phyloP scores from a whole-genome alignment of 2,888 invertebrate genomes.

The Aphidius colemani region DNA sequence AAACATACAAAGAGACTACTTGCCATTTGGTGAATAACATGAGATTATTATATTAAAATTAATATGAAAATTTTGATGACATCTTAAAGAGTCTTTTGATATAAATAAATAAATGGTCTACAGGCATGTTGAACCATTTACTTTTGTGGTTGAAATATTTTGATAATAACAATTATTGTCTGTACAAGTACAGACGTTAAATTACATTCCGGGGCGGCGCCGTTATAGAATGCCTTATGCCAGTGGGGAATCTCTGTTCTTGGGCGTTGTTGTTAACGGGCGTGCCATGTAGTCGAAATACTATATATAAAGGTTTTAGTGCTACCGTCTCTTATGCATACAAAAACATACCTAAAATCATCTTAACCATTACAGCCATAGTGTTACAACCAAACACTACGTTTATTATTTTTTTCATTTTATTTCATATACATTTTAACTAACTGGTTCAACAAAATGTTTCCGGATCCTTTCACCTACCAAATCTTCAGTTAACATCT shows the following conservation, averaged over 20 bases:
- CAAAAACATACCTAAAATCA: conserved; percentile 31
- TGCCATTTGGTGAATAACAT: too few species aligned
- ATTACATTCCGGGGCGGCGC: conserved; percentile 37
- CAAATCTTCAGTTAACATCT: too few species aligned
- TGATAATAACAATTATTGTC: conserved; percentile 48
- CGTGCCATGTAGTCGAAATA: neutral
- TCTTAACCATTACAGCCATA: conserved; percentile 3
- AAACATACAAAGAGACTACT: too few species aligned
- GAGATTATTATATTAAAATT: too few species aligned
- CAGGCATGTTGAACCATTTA: too few species aligned
- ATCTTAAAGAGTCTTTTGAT: too few species aligned
- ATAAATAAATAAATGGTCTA: too few species aligned
- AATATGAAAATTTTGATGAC: too few species aligned
- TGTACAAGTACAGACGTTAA: conserved; percentile 45
- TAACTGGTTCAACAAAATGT: too few species aligned
- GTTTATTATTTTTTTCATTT: too few species aligned
- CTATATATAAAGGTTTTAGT: conserved; percentile 9
- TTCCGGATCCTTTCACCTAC: too few species aligned
- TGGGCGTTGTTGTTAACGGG: conserved; percentile 19
- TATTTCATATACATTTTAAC: too few species aligned
- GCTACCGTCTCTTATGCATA: conserved; percentile 33
- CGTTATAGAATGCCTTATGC: conserved; percentile 30
- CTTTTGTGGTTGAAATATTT: conserved; percentile 2
- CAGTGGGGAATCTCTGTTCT: conserved; percentile 30
- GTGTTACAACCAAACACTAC: neutral